Percentiles rank a stretch among this genome's conserved stretches.
These are phyloP conservation scores for Zaprionus davidi DNA, from an alignment of 1,140 invertebrate species.

Conservation along the genomic window DNA sequence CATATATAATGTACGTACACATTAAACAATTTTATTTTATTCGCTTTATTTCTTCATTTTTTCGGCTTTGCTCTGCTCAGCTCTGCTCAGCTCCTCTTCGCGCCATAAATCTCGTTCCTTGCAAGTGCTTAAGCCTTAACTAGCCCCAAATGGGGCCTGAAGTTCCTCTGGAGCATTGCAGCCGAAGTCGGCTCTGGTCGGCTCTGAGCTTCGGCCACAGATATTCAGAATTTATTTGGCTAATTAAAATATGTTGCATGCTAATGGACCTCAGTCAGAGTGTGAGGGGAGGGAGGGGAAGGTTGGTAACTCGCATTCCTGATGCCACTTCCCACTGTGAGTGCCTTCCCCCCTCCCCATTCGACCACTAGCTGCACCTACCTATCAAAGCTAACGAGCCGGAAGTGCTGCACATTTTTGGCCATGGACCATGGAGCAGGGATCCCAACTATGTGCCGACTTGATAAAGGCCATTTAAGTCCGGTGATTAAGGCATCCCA, in stretches of 20 bases:
- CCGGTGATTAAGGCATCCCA: conserved; percentile 40
- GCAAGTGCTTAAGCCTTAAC: conserved; percentile 57
- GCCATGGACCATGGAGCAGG: conserved; percentile 23
- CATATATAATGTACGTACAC: not conserved
- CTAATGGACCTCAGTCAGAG: conserved; percentile 75
- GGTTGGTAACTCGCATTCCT: conserved; percentile 4
- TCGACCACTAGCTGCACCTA: conserved; percentile 20
- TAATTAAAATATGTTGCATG: conserved; percentile 82
- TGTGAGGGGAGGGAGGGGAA: not conserved
- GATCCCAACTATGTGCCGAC: conserved; percentile 37
- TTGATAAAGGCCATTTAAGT: conserved; percentile 68
- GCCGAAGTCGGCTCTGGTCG: not conserved
- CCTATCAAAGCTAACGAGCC: conserved; percentile 71
- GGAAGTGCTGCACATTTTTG: conserved; percentile 78
- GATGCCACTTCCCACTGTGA: conserved; percentile 16
- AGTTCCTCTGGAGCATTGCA: conserved; percentile 4
- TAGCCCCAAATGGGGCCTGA: conserved; percentile 19
- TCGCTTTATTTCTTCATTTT: conserved; percentile 10
- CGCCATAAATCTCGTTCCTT: conserved; percentile 59
- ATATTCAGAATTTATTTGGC: conserved; percentile 76
- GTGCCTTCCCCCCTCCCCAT: conserved; percentile 6
- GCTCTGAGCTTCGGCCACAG: conserved; percentile 28
- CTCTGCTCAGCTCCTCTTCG: conserved; percentile 5
- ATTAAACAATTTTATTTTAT: conserved; percentile 17
- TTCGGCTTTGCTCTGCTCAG: conserved; percentile 29